phyloP scores from a whole-genome alignment of 2,797 vertebrate genomes.

The Mastacembelus armatus region DNA sequence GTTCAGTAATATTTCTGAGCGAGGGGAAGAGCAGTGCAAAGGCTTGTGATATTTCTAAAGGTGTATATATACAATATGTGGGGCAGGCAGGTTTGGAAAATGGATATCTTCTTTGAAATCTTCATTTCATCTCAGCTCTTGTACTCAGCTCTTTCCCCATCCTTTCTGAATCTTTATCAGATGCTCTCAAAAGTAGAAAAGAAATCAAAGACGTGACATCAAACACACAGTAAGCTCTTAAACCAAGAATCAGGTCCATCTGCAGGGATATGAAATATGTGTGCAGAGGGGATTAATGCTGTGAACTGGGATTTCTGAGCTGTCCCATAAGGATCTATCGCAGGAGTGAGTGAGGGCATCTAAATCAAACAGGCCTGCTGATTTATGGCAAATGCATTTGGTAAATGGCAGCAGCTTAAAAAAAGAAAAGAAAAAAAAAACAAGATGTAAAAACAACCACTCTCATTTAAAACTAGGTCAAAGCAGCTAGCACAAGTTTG shows the following conservation, averaged over 20 bases:
- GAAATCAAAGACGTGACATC: conserved; percentile 40
- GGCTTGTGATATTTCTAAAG: conserved; percentile 13
- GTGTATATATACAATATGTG: conserved; percentile 1
- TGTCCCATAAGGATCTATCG: conserved; percentile 33
- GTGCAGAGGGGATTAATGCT: conserved; percentile 44
- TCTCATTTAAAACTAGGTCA: conserved; percentile 59
- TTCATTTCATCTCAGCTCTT: conserved; percentile 37
- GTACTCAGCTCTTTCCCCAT: conserved; percentile 11
- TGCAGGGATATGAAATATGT: conserved; percentile 45
- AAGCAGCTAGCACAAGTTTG: conserved; percentile 31
- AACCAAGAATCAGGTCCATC: conserved; percentile 40
- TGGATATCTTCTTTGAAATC: conserved; percentile 22
- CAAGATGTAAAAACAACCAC: conserved; percentile 33
- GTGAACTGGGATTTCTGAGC: conserved; percentile 34
- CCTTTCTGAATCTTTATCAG: conserved; percentile 44
- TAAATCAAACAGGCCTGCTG: conserved; percentile 36
- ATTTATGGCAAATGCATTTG: conserved; percentile 12
- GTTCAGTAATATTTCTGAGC: not conserved
- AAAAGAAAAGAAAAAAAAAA: conserved; percentile 9
- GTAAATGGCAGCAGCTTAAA: conserved; percentile 23
- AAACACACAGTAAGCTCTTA: conserved; percentile 20
- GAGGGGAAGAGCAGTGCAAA: not conserved
- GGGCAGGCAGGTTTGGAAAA: not conserved
- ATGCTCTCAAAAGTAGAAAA: conserved; percentile 31
- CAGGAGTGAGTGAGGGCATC: conserved; percentile 29